Evolutionary conservation across 2,113 vertebrate species (phyloP).

Genomic region (Misgurnus mizolepis): DNA sequence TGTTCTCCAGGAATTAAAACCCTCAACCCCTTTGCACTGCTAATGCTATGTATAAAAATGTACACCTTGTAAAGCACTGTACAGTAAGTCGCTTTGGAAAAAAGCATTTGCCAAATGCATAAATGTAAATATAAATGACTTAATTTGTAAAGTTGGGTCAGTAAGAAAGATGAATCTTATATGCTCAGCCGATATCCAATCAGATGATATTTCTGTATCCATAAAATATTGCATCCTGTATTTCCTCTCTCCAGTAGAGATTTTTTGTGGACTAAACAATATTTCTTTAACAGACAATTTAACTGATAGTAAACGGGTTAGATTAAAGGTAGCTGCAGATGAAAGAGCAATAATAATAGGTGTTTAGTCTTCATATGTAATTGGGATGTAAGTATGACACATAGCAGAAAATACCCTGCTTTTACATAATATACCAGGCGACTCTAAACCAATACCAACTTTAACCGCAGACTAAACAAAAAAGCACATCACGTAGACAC

Average conservation of each 20-base stretch:
- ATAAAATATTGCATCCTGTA: too few relatives aligned
- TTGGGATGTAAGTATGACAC: conserved; percentile 15
- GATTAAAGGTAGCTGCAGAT: conserved; percentile 6
- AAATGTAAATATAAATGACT: too few relatives aligned
- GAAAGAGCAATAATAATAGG: conserved; percentile 32
- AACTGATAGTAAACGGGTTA: neutral
- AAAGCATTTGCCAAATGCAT: too few relatives aligned
- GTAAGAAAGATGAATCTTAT: neutral
- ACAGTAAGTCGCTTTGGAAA: too few relatives aligned
- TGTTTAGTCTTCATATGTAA: conserved; percentile 18
- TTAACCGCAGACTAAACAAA: conserved; percentile 33
- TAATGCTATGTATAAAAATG: too few relatives aligned
- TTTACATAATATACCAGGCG: conserved; percentile 20
- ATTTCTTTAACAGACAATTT: conserved; percentile 5
- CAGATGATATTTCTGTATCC: too few relatives aligned
- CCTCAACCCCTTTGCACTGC: too few relatives aligned
- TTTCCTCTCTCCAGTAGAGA: too few relatives aligned
- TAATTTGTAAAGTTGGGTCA: neutral
- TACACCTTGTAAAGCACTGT: too few relatives aligned
- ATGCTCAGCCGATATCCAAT: too few relatives aligned
- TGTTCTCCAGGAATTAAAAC: too few relatives aligned
- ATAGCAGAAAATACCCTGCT: neutral
- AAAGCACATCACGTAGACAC: neutral
- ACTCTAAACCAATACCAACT: neutral
- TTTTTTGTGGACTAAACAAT: neutral